phyloP scores from a whole-genome alignment of 2,797 vertebrate species.

The Smutsia temminckii region DNA sequence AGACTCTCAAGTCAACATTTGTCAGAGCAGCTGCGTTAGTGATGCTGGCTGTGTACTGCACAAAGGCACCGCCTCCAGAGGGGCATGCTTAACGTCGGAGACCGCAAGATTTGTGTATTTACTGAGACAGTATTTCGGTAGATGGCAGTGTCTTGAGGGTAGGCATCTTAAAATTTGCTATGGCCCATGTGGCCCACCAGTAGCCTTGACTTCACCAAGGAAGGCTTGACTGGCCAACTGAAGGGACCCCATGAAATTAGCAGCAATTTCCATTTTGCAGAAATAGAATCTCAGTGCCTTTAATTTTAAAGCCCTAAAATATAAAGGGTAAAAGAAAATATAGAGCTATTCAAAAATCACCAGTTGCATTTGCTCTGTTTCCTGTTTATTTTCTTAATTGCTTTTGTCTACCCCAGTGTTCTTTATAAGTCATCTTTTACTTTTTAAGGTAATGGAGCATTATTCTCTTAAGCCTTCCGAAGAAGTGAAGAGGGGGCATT shows the following conservation, averaged over 20 bases:
- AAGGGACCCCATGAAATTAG: background rate
- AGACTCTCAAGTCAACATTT: background rate
- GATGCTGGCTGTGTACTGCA: background rate
- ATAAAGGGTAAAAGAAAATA: background rate
- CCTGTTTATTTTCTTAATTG: slow-evolving; percentile 62
- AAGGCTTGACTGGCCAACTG: background rate
- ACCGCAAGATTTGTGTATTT: background rate
- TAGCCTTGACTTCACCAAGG: background rate
- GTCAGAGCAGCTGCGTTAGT: background rate
- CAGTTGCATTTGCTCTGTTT: slow-evolving; percentile 28
- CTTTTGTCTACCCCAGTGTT: slow-evolving; percentile 27
- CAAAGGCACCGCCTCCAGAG: background rate
- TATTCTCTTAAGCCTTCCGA: slow-evolving; percentile 31
- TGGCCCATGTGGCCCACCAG: background rate
- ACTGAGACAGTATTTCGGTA: background rate
- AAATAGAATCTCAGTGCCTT: slow-evolving; percentile 37
- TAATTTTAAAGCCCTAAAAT: slow-evolving; percentile 28
- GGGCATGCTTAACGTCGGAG: background rate
- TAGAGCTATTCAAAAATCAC: background rate
- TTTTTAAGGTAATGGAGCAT: slow-evolving; percentile 59
- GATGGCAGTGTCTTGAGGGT: slow-evolving; percentile 3
- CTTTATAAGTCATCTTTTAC: slow-evolving; percentile 23
- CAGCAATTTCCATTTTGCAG: background rate
- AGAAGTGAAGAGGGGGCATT: slow-evolving; percentile 46
- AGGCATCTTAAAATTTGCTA: background rate